Base-by-base conservation (phyloP, 2,113 vertebrate genomes). In the Pelmatolapia mariae region DNA sequence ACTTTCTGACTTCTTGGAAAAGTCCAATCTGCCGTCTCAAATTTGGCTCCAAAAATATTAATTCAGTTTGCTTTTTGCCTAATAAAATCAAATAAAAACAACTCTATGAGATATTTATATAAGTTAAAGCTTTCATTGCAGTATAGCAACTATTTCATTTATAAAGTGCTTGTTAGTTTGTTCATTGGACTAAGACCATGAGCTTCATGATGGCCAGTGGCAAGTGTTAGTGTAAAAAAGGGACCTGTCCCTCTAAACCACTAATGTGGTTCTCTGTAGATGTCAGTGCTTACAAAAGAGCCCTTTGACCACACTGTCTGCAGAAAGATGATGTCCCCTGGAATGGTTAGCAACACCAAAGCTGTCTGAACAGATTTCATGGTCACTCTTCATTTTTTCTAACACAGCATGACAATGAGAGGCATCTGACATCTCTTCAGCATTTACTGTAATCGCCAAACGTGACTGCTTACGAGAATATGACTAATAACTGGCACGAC, bases 351-450 rank as follows among this genome's bases (percentile, higher is more conserved):
- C 81, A 90, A 93, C 91, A 93, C 91, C 85, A 73, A 79, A 91
- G 87, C 95, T 96, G 95, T 95, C 94, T 71, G 81, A 94, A 94
- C 84, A 82, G 83, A 94, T 96, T 93, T 91, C 85, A 89, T 33
- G 15, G 56, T 86, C 89, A 89, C 87, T 43, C 92, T 86, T 93
- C 78, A 90, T 43, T 85, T 84, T 88, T 68, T 89, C 88, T 87
- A 93, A 90, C 89, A 92, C 68, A 63, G 73, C 86, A 52, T 85
- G 92, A 90, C 95, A 91, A 82, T 79, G 66, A 94, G 82, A 76
- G 87, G 33, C 90, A 88, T 93, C 87, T 93, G 90, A 94, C 94
- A 92, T 91, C 91, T 86, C 90, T 24, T 86, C 89, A 87, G 53
- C 87, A 90, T 86, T 87, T 90, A 88, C 85, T 80, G 73, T 83